Evolutionary conservation across 2,113 vertebrate genomes (phyloP), one percentile per base, ranked within the genome.

Genomic region (Plestiodon gilberti): DNA sequence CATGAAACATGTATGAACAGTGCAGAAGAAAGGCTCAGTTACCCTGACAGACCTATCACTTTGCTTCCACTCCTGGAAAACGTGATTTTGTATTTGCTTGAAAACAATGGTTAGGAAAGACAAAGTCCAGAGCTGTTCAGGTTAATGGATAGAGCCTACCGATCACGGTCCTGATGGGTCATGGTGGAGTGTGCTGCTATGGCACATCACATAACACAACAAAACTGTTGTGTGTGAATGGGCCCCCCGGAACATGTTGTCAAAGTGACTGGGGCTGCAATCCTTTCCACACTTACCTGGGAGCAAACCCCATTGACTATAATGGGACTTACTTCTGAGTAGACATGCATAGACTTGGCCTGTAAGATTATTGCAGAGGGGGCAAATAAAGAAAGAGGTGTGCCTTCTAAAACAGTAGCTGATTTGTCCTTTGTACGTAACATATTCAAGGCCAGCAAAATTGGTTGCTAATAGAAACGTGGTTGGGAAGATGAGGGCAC

Each of bases 371-470:
- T 25, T 22, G 23, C 30, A 52, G 74, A 8, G 13, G 59, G 40
- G 40, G 61, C n/a, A 76, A 65, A 77, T 65, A 86, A 92, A 82
- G 73, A 22, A 33, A 35, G 33, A 20, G 11, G 25, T 89, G 11
- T 70, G 13, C 28, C 83, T 7, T 87, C 28, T 2, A 0, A 69
- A 81, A 70, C 30, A 22, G 64, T 6, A 18, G 48, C 33, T 78
- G 3, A 64, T 48, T 78, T 87, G 80, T 88, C 78, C 52, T 87
- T 83, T 40, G n/a, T n/a, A n/a, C n/a, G n/a, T n/a, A n/a, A n/a
- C 57, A 25, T 38, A 78, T 77, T 57, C 83, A 69, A 22, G 0
- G 5, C 43, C 48, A 33, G 6, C 59, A 69, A 69, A 69, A n/a
- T 43, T 33, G 13, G 62, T 78, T 78, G 83, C 62, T 78, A 85